phyloP scores from a whole-genome alignment of 1,140 invertebrate genomes.

The Drosophila melanica region DNA sequence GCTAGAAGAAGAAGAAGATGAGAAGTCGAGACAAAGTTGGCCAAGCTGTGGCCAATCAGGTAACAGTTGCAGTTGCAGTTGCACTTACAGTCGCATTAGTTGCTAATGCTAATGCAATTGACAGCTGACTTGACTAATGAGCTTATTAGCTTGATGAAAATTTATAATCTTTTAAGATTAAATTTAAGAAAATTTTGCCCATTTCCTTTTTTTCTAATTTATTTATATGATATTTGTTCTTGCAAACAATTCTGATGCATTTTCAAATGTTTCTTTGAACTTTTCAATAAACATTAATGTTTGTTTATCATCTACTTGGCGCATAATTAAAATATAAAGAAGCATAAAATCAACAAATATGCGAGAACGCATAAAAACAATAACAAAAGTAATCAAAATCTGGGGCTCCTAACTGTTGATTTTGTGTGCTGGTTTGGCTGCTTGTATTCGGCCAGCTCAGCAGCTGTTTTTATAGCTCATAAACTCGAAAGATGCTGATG shows the following conservation, averaged over 20 bases:
- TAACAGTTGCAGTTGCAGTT: conserved; percentile 22
- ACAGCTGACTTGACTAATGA: conserved; percentile 40
- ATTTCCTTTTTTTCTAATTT: neutral
- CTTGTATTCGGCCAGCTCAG: conserved; percentile 13
- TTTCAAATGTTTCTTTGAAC: conserved; percentile 2
- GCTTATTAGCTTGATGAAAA: conserved; percentile 8
- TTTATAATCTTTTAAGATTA: too few species aligned
- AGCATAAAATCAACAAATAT: conserved; percentile 72
- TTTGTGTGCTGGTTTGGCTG: conserved; percentile 8
- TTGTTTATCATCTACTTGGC: conserved; percentile 72
- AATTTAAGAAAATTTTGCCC: too few species aligned
- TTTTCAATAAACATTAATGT: conserved; percentile 40
- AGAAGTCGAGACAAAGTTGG: neutral
- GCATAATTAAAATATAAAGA: conserved; percentile 77
- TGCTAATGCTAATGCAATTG: conserved; percentile 43
- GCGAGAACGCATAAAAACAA: conserved; percentile 73
- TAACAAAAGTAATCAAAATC: conserved; percentile 81
- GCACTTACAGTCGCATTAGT: conserved; percentile 16
- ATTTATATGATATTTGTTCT: neutral
- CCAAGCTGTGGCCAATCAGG: conserved; percentile 14
- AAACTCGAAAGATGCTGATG: conserved; percentile 77
- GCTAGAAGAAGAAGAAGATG: neutral
- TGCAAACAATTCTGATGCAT: neutral
- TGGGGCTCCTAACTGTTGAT: conserved; percentile 64
- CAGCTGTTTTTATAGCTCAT: conserved; percentile 83